Evolutionary conservation across 2,113 vertebrate genomes (phyloP).

Genomic region (Cyprinodon variegatus): DNA sequence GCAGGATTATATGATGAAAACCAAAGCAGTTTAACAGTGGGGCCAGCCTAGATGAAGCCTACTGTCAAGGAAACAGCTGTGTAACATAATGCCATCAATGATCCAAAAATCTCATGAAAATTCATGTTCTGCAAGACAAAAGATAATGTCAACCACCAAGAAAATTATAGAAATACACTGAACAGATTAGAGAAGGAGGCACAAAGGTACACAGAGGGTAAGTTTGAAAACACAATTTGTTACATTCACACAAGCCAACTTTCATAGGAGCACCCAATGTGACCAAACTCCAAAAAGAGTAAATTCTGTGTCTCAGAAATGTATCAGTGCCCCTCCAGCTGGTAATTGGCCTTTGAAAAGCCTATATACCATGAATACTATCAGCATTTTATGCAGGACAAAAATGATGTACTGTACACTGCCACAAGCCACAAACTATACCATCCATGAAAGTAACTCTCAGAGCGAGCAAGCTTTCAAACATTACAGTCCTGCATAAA

Average conservation of each 20-base stretch:
- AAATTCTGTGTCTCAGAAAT: constrained; percentile 28
- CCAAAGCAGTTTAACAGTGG: no score
- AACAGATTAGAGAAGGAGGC: not conserved
- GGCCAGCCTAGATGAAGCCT: no score
- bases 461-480: constrained; percentile 4
- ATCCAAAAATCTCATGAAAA: no score
- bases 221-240: constrained; percentile 37
- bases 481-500: not conserved
- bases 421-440: constrained; percentile 26
- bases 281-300: constrained; percentile 37
- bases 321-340: constrained; percentile 42
- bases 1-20: no score
- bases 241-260: constrained; percentile 17
- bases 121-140: no score
- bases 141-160: no score
- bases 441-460: not conserved
- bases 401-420: constrained; percentile 40
- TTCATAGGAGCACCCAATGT: constrained; percentile 36
- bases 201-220: constrained; percentile 15
- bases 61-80: no score
- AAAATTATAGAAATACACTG: no score
- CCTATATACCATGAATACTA: constrained; percentile 51
- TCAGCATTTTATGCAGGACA: constrained; percentile 43
- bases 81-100: no score
- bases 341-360: constrained; percentile 41